A percentile compares a stretch with the other conserved stretches of the same genome.
Conservation (phyloP, 2,113 vertebrate genomes). For the Aspidoscelis tigris region DNA sequence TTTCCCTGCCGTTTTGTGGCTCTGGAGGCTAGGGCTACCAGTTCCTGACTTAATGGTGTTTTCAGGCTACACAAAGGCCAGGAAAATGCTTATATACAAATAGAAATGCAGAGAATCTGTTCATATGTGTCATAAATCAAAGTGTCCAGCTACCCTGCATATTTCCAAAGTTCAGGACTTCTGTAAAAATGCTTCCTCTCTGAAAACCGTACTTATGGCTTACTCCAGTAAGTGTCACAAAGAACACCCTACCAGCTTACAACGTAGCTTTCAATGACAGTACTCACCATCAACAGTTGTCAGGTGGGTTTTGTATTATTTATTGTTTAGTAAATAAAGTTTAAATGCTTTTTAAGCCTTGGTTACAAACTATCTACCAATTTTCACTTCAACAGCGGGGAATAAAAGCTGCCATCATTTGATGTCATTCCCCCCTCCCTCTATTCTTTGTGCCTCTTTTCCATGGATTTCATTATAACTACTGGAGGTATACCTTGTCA, state of each 20-base stretch:
- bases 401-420: constrained; percentile 64
- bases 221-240: constrained; percentile 32
- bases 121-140: background rate
- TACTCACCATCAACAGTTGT: constrained; percentile 51
- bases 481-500: constrained; percentile 53
- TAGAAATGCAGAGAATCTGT: accelerated
- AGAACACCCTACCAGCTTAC: constrained; percentile 38
- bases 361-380: constrained; percentile 58
- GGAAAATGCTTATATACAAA: background rate
- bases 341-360: constrained; percentile 63
- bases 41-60: too few relatives aligned
- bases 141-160: background rate
- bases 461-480: constrained; percentile 65
- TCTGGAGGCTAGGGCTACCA: too few relatives aligned
- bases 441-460: constrained; percentile 53
- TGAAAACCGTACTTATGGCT: constrained; percentile 28
- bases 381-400: constrained; percentile 58
- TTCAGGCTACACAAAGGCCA: background rate
- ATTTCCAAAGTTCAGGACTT: background rate
- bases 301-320: constrained; percentile 60
- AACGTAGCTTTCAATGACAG: constrained; percentile 30
- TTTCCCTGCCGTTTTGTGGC: too few relatives aligned
- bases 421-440: constrained; percentile 31
- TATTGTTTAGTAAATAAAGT: constrained; percentile 67
- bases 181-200: background rate